Percentiles rank a stretch among this genome's conserved stretches.
Evolutionary conservation across 2,113 vertebrate species (phyloP).

Genomic region (Pundamilia nyererei): DNA sequence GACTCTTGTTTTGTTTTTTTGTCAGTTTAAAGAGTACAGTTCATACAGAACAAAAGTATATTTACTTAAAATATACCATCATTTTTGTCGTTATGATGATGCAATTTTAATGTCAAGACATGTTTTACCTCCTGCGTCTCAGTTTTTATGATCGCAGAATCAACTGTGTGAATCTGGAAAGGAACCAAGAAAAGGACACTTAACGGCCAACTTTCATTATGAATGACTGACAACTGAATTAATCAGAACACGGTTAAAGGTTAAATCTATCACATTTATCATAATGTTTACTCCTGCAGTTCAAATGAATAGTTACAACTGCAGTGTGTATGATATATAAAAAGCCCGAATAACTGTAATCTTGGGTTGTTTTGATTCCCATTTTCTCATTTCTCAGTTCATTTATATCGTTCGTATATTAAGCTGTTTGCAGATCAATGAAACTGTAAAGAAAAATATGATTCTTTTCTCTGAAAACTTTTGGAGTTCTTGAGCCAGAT

Average conservation of each 20-base stretch:
- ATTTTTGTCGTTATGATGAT: neutral
- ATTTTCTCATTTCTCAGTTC: neutral
- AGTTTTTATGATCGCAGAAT: neutral
- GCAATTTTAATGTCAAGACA: neutral
- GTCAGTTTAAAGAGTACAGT: neutral
- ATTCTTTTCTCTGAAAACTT: neutral
- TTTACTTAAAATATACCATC: neutral
- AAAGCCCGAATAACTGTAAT: neutral
- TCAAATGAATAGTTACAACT: neutral
- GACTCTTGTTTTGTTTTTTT: rapidly evolving
- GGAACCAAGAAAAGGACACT: neutral
- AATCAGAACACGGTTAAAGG: neutral
- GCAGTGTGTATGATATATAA: neutral
- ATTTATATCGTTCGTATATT: neutral
- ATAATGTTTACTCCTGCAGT: neutral
- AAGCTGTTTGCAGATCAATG: neutral
- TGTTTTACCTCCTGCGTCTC: conserved; percentile 17
- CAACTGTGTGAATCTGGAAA: neutral
- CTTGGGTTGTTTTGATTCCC: neutral
- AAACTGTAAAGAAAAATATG: neutral
- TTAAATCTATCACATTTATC: neutral
- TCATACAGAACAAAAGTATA: neutral
- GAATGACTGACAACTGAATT: neutral
- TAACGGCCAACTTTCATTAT: neutral
- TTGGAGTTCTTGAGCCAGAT: neutral